These are phyloP conservation scores for Sminthopsis crassicaudata DNA, from an alignment of 2,113 vertebrate genomes.

Conservation along the genomic window DNA sequence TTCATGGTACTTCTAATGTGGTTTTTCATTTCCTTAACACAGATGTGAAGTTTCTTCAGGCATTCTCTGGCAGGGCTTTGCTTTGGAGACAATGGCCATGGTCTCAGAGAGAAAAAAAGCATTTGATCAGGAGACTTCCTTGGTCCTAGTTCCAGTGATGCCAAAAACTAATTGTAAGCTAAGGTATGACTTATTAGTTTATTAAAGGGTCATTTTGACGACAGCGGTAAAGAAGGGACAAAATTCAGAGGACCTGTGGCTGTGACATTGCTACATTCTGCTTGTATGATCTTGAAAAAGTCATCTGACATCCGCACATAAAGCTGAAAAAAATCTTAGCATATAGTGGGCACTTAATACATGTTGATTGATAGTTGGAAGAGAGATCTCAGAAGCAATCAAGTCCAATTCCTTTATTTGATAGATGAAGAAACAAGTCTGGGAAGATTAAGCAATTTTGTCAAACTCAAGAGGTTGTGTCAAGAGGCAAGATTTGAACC, in stretches of 20 bases:
- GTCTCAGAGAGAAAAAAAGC: neutral
- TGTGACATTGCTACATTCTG: neutral
- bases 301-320: neutral
- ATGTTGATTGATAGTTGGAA: neutral
- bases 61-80: neutral
- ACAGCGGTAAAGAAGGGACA: neutral
- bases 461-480: neutral
- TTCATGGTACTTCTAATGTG: neutral
- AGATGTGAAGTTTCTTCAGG: neutral
- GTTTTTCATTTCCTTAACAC: neutral
- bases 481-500: neutral
- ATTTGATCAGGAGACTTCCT: neutral
- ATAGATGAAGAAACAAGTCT: neutral
- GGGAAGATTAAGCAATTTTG: neutral
- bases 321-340: neutral
- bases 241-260: neutral
- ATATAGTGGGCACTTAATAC: neutral
- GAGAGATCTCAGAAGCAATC: neutral
- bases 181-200: neutral
- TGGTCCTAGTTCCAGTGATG: neutral
- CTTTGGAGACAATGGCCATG: constrained; percentile 4
- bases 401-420: neutral
- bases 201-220: neutral
- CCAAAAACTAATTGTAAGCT: neutral
- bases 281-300: neutral